phyloP scores from a whole-genome alignment of 2,888 invertebrate species.

The Polydrusus pterygomalis region DNA sequence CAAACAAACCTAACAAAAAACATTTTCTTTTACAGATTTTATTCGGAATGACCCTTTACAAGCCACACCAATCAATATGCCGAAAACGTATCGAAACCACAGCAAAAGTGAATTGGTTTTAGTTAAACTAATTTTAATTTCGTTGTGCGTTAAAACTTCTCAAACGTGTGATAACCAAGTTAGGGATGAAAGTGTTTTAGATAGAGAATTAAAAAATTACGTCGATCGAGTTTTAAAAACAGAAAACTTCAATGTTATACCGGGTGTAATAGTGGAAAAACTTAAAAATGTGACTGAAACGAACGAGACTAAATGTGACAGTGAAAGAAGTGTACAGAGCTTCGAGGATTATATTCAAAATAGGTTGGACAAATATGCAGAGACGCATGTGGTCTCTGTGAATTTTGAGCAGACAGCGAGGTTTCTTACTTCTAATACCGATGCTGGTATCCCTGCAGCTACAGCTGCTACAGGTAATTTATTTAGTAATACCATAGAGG shows the following conservation, averaged over 20 bases:
- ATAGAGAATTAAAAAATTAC: conserved; percentile 75
- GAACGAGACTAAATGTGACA: conserved; percentile 65
- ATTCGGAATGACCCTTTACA: conserved; percentile 48
- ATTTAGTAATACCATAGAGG: not conserved
- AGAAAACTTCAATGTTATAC: conserved; percentile 76
- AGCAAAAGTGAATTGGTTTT: conserved; percentile 60
- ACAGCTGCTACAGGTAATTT: conserved; percentile 32
- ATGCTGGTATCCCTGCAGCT: conserved; percentile 31
- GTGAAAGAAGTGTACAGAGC: conserved; percentile 70
- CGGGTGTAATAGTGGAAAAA: conserved; percentile 75
- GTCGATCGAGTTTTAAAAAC: conserved; percentile 76
- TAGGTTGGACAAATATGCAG: conserved; percentile 76
- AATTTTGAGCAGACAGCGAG: conserved; percentile 81
- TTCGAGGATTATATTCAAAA: conserved; percentile 73
- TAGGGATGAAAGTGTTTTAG: conserved; percentile 68
- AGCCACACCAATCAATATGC: conserved; percentile 63
- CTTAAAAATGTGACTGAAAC: conserved; percentile 55
- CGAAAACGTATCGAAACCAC: conserved; percentile 54
- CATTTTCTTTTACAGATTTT: conserved; percentile 40
- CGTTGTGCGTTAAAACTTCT: conserved; percentile 50
- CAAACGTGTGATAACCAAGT: conserved; percentile 57
- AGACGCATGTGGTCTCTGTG: conserved; percentile 78
- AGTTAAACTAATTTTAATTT: conserved; percentile 58
- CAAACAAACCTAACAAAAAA: not conserved
- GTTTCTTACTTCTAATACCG: conserved; percentile 69